phyloP scores from a whole-genome alignment of 1,140 invertebrate species.

The Eumeta japonica region DNA sequence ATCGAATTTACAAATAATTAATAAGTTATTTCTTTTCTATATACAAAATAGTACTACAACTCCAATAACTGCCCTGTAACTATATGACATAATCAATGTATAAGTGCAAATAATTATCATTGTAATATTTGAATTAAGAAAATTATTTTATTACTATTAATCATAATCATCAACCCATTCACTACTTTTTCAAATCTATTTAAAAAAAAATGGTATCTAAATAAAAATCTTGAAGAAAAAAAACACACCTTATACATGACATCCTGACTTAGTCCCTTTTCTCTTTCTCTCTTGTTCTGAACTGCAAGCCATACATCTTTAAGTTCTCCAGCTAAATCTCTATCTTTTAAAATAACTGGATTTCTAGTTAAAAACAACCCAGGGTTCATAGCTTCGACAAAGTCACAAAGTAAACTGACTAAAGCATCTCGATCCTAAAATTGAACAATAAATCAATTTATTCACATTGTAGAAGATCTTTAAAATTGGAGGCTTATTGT shows the following conservation, averaged over 20 bases:
- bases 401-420: conserved; percentile 67
- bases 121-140: no score
- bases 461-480: no score
- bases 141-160: no score
- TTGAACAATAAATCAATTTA: conserved; percentile 6
- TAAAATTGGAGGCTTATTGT: no score
- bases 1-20: no score
- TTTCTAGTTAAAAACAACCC: conserved; percentile 60
- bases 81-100: no score
- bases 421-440: conserved; percentile 63
- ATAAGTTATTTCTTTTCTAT: no score
- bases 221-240: not conserved
- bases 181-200: no score
- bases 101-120: no score
- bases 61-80: no score
- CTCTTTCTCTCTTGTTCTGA: conserved; percentile 63
- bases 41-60: no score
- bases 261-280: conserved; percentile 53
- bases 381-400: conserved; percentile 69
- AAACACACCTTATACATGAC: conserved; percentile 48
- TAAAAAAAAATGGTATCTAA: not conserved
- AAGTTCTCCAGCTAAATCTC: conserved; percentile 68
- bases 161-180: not conserved
- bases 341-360: conserved; percentile 65
- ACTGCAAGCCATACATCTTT: conserved; percentile 73